Evolutionary conservation across 2,797 vertebrate genomes (phyloP), one percentile per base, ranked within the genome.

Genomic region (Salarias fasciatus): DNA sequence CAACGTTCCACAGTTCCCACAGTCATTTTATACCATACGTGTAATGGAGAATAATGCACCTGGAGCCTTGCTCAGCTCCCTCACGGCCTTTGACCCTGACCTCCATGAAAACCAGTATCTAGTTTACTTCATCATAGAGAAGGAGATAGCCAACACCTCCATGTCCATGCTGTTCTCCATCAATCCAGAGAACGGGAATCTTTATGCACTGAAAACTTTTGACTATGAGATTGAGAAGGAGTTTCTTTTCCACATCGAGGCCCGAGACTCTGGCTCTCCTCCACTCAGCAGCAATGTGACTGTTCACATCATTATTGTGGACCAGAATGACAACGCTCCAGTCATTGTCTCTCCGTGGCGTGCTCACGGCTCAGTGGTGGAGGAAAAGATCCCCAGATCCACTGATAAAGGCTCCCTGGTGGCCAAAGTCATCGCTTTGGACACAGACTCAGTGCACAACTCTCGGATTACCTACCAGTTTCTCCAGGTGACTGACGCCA

Each of bases 31-130:
- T 53, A 87, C 77, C 0, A 65, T 92, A 68, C 82, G 46, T 0
- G 64, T 94, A 0, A 62, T 55, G 52, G 88, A 90, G 74, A 90
- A 90, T 65, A 90, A 89, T 7, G 83, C 79, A 13, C 88, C 88
- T 12, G 87, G 87, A 2, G 79, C 79, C 13, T 46, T 85, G 65
- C 58, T 89, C 33, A 70, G 69, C 36, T 85, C 84, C 1, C 62
- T 86, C n/a, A 79, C 72, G 30, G 87, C 87, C 1, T 72, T 79
- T 74, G 86, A 88, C 57, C 85, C 85, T 45, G 87, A 88, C 45
- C 77, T 86, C 44, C 79, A 84, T 65, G 85, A 87, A 69, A 89
- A 89, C 51, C 77, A 86, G 33, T 79, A 85, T 52, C 59, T 89
- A 24, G 79, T 83, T 31, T 89, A 89, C 62, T 88, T 86, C 49